Base-by-base conservation (phyloP, 2,113 vertebrate species). In the Blennius ocellaris region DNA sequence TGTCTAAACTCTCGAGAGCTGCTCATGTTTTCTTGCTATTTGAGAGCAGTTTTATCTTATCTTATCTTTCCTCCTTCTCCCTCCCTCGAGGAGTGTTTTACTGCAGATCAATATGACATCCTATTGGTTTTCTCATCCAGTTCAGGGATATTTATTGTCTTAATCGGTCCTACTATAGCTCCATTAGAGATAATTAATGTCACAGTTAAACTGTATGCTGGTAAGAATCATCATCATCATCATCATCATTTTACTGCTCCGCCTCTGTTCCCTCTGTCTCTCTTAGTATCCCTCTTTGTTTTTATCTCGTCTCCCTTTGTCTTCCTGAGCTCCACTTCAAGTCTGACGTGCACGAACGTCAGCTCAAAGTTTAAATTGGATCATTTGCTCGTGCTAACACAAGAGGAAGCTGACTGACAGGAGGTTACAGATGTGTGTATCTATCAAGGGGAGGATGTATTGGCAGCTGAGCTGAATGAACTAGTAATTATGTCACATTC, bases 171-270 rank as follows among this genome's bases (percentile, higher is more conserved):
- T 30, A 30, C 21, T 30, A 4, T 11, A 50, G 67, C 64, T 73
- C 70, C 48, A 67, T 64, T 68, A 66, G 68, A 80, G 70, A 49
- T 57, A 82, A 84, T 82, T 76, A 70, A 71, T 66, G 15, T 79
- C 75, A 64, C 49, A n/a, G 49, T 76, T 78, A 73, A 53, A 69
- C 54, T 7, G 14, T 58, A 58, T 61, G 49, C 52, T 74, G 47
- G 59, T 16, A 54, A 64, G 68, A 60, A 81, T 76, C 55, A 75
- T 47, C 1, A 1, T 71, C 63, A 49, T 30, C 21, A 81, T 76
- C 55, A 75, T 47, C 1, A 1, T 71, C 63, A 49, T 30, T 37
- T 64, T 38, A 11, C 50, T 15, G 9, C 53, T 48, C 11, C 36
- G 56, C 40, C 5, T 37, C 40, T 10, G 11, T 17, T 30, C 44